Percentiles rank a stretch among this genome's conserved stretches.
phyloP scores from a whole-genome alignment of 2,113 vertebrate species.

The Notechis scutatus region DNA sequence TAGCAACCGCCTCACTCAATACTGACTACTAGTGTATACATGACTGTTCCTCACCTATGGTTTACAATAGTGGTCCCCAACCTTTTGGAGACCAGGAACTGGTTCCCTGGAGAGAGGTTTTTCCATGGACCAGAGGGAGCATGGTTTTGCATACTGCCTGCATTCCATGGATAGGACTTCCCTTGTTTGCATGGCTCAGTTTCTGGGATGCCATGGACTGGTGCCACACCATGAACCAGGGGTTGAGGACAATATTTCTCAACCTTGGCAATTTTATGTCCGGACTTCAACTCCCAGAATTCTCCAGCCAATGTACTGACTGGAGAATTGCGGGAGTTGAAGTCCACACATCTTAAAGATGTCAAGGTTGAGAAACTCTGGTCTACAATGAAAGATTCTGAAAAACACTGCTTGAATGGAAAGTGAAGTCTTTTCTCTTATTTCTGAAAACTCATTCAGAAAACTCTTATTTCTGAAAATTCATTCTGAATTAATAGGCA shows the following conservation, averaged over 20 bases:
- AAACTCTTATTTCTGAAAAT: not conserved
- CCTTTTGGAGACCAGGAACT: too few relatives aligned
- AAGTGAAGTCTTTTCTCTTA: not conserved
- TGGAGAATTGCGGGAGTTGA: not conserved
- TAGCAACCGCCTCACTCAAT: accelerated
- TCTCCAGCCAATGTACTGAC: not conserved
- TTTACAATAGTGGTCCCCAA: too few relatives aligned
- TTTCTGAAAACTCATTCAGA: not conserved
- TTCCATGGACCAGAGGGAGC: too few relatives aligned
- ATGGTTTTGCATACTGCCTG: too few relatives aligned
- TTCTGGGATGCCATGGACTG: too few relatives aligned
- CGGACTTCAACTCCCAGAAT: not conserved
- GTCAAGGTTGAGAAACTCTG: not conserved
- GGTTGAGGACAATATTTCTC: not conserved
- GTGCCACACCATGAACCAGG: too few relatives aligned
- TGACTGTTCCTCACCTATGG: not conserved
- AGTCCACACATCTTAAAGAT: not conserved
- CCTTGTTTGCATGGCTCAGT: too few relatives aligned
- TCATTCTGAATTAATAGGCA: not conserved
- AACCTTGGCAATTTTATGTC: not conserved
- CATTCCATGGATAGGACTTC: too few relatives aligned
- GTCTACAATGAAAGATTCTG: not conserved
- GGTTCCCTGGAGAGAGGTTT: too few relatives aligned
- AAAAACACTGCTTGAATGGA: not conserved
- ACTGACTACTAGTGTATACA: not conserved